These are phyloP conservation scores for Eurytoma californica DNA, from an alignment of 2,888 invertebrate species.

Conservation along the genomic window DNA sequence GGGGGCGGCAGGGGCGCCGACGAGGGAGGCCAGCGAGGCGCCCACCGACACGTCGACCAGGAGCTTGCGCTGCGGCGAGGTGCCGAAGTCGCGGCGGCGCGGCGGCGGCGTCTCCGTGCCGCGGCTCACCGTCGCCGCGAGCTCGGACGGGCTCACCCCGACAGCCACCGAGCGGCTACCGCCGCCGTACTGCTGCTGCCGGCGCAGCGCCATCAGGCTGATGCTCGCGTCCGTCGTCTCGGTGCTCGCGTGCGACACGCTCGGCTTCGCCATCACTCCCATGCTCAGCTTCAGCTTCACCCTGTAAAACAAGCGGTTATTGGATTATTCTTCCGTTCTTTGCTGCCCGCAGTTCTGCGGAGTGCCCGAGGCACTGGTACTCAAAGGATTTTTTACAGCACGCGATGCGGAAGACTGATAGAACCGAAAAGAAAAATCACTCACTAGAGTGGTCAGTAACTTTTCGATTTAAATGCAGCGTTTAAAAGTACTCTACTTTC, in stretches of 20 bases:
- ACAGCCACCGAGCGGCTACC: slow-evolving; percentile 64
- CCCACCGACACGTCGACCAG: slow-evolving; percentile 77
- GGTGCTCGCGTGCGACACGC: slow-evolving; percentile 69
- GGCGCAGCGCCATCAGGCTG: slow-evolving; percentile 42
- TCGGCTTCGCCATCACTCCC: slow-evolving; percentile 72
- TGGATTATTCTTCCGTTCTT: no score
- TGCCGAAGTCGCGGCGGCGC: slow-evolving; percentile 69
- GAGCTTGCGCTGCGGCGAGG: slow-evolving; percentile 73
- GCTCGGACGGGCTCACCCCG: slow-evolving; percentile 64
- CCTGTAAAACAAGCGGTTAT: slow-evolving; percentile 14
- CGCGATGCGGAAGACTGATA: no score
- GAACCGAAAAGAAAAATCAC: no score
- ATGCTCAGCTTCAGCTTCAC: slow-evolving; percentile 62
- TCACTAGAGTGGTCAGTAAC: no score
- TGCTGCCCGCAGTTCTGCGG: no score
- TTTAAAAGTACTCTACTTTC: no score
- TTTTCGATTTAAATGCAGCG: no score
- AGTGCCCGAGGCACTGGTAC: no score
- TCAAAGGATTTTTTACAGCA: background rate
- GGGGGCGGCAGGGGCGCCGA: slow-evolving; percentile 66
- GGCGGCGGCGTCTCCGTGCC: slow-evolving; percentile 74
- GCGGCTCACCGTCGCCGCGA: slow-evolving; percentile 63
- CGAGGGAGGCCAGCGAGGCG: slow-evolving; percentile 75
- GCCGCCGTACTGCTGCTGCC: slow-evolving; percentile 19
- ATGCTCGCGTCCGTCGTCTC: slow-evolving; percentile 60